Base-by-base conservation (phyloP, 2,888 invertebrate species). In the Peribatodes rhomboidaria region DNA sequence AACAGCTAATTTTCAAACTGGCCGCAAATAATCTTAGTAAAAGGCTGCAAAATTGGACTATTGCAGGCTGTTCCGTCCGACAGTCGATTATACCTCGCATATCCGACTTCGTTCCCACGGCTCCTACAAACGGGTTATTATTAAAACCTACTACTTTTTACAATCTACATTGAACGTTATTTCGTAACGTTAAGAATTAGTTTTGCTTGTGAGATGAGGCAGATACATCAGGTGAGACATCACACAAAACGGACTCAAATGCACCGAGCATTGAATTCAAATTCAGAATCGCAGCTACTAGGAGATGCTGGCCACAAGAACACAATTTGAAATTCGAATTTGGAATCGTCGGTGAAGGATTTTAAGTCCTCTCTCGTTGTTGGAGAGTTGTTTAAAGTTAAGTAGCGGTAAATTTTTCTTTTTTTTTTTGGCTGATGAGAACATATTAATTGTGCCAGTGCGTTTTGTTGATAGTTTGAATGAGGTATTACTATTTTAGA, bases 21-120 rank as follows among this genome's bases (percentile, higher is more conserved):
- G 85, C 82, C 81, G 78, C 84, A 83, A 86, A 89, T 61, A 65
- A 65, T 65, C 90, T 91, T 90, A 91, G 92, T 92, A 92, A 93
- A 91, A 92, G 91, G 86, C 90, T 89, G 89, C 92, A 89, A 91
- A 93, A 93, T 93, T 92, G 90, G 92, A 92, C 92, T 92, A 92
- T 92, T 91, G 92, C 92, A 89, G 89, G 85, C 86, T 83, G 82
- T 86, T 90, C 69, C 69, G 89, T 89, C 91, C 89, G 89, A 89
- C 89, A 84, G 89, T 83, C 90, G 89, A 91, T 92, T 92, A 92
- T 89, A 89, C 88, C 83, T 89, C 91, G 92, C 92, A 90, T 92
- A 92, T 91, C 91, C 91, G 88, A 91, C 87, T 88, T 75, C 86
- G 92, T 93, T 93, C 92, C 92, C 92, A 93, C 92, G 92, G 87